Evolutionary conservation across 2,888 invertebrate species (phyloP).

Genomic region (Athetis lepigone): DNA sequence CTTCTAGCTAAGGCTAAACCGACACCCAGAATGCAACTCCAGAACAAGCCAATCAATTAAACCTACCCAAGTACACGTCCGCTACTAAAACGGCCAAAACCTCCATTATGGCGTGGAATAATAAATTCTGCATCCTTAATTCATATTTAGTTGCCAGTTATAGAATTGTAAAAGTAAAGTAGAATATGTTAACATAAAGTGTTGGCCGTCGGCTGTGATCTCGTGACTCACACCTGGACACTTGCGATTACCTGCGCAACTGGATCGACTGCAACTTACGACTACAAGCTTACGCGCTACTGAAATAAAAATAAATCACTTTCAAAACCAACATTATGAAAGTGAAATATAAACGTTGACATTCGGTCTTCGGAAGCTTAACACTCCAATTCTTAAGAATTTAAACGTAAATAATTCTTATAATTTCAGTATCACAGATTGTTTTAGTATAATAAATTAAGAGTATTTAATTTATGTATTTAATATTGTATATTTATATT

Average conservation of each 20-base stretch:
- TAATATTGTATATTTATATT: too few relatives aligned
- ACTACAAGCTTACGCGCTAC: neutral
- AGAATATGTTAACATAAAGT: constrained; percentile 36
- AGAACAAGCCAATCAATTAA: constrained; percentile 45
- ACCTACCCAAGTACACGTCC: constrained; percentile 26
- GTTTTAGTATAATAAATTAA: too few relatives aligned
- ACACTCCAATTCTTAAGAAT: too few relatives aligned
- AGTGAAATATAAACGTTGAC: neutral
- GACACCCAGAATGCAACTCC: constrained; percentile 25
- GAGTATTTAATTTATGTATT: too few relatives aligned
- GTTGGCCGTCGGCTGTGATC: constrained; percentile 18
- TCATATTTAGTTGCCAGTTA: constrained; percentile 45
- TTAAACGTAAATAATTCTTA: too few relatives aligned
- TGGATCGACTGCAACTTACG: neutral
- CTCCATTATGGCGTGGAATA: constrained; percentile 26
- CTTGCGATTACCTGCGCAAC: neutral
- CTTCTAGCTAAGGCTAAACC: constrained; percentile 21
- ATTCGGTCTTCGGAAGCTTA: neutral
- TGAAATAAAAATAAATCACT: constrained; percentile 3
- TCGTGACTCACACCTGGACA: constrained; percentile 20
- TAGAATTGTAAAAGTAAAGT: constrained; percentile 50
- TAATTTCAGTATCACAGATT: too few relatives aligned
- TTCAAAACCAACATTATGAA: too few relatives aligned
- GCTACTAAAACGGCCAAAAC: constrained; percentile 39
- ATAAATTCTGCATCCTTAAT: constrained; percentile 54